These are phyloP conservation scores for Drosophila paranaensis DNA, from an alignment of 2,888 invertebrate genomes.

Conservation along the genomic window DNA sequence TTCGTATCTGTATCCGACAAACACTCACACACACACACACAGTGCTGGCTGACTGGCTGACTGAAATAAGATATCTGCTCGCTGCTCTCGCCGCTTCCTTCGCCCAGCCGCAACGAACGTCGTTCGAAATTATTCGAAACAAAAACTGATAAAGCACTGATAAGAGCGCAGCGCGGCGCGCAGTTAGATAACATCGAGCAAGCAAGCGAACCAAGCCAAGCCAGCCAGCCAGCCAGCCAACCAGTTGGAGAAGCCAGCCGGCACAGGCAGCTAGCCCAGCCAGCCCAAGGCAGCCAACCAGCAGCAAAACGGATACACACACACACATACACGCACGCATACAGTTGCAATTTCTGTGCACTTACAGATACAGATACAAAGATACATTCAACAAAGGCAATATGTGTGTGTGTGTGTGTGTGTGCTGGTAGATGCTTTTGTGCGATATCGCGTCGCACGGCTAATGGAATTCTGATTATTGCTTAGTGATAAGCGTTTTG, in stretches of 20 bases:
- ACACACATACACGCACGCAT: conserved; percentile 41
- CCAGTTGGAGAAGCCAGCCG: conserved; percentile 47
- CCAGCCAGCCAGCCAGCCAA: conserved; percentile 42
- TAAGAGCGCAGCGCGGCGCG: conserved; percentile 83
- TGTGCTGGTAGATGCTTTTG: conserved; percentile 70
- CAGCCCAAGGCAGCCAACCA: conserved; percentile 59
- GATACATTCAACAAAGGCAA: conserved; percentile 65
- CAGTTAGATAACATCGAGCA: conserved; percentile 83
- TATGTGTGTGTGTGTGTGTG: conserved; percentile 22
- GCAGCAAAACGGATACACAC: conserved; percentile 76
- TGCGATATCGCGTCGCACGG: conserved; percentile 80
- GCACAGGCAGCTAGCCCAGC: conserved; percentile 30
- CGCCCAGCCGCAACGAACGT: conserved; percentile 48
- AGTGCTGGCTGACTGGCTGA: conserved; percentile 57
- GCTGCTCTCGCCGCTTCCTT: conserved; percentile 60
- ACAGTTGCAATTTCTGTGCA: conserved; percentile 57
- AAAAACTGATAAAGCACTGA: conserved; percentile 84
- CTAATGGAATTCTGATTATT: conserved; percentile 84
- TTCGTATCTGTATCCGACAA: conserved; percentile 67
- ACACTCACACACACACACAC: conserved; percentile 12
- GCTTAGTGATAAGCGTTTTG: conserved; percentile 83
- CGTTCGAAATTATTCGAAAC: conserved; percentile 79
- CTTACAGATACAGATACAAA: conserved; percentile 69
- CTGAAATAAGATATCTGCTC: conserved; percentile 79
- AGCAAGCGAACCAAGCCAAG: conserved; percentile 42